A percentile compares a stretch with the other conserved stretches of the same genome.
Evolutionary conservation across 2,113 vertebrate species (phyloP).

Genomic region (Microtus ochrogaster): DNA sequence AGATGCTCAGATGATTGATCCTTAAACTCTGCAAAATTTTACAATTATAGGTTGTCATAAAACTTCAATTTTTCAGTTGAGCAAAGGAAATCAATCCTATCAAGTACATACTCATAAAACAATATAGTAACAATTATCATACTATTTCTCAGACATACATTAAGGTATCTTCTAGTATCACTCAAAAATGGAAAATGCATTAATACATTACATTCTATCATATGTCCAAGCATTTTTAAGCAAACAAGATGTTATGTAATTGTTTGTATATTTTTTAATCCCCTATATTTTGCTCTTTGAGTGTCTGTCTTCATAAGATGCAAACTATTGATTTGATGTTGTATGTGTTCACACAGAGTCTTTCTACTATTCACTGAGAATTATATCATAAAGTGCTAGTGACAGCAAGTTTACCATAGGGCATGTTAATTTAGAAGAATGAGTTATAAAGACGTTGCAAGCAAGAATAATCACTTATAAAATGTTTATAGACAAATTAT

Average conservation of each 20-base stretch:
- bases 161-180: slow-evolving; percentile 2
- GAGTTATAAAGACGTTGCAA: not conserved
- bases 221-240: not conserved
- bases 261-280: not conserved
- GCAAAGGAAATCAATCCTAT: not conserved
- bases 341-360: not conserved
- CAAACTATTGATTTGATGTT: slow-evolving; percentile 29
- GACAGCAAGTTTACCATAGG: not conserved
- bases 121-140: not conserved
- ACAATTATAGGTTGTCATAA: not conserved
- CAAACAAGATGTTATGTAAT: not conserved
- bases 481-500: not conserved
- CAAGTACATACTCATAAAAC: slow-evolving; percentile 1
- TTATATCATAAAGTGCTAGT: not conserved
- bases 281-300: not conserved
- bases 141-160: not conserved
- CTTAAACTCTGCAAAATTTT: slow-evolving; percentile 42
- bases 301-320: slow-evolving; percentile 7
- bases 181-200: not conserved
- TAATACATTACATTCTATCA: not conserved
- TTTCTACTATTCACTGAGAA: not conserved
- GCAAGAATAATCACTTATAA: not conserved
- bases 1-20: slow-evolving; percentile 18
- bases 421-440: not conserved
- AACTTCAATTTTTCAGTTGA: not conserved